Evolutionary conservation across 2,888 invertebrate genomes (phyloP), one percentile per base, ranked within the genome.

Genomic region (Limnephilus rhombicus): DNA sequence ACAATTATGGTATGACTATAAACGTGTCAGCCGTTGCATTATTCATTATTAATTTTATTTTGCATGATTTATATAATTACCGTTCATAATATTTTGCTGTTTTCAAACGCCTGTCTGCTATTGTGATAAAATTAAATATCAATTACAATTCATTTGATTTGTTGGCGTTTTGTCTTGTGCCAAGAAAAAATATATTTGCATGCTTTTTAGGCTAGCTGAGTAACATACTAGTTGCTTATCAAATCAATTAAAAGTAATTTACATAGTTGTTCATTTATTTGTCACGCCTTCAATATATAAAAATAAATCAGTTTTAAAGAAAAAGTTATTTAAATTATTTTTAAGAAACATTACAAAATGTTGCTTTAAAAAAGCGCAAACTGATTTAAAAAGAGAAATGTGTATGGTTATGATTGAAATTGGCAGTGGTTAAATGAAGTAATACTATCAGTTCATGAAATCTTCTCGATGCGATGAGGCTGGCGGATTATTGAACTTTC

Each of bases 401-500:
- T 68, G 2, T 68, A 68, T 68, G 68, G n/a, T 68, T 68, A 68
- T 68, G 9, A 68, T 24, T 68, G 24, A 68, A 68, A 68, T 87
- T 31, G 49, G 34, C 82, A 37, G 15, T 31, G 34, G 82, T 34
- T 34, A 31, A 83, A 83, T 45, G 85, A 68, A 68, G 68, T 86
- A 45, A 41, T 41, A 86, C 12, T 49, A 49, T 49, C 49, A 53
- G 53, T 18, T 18, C 87, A 2, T 11, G 41, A 9, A 45, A 49
- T 45, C 41, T 86, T 45, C n/a, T 49, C 68, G 68, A 68, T 24
- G 68, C 24, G 9, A 68, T 68, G 24, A 68, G 68, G 68, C 68
- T 68, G 68, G 68, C 68, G 68, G 68, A 68, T 53, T 29, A 53
- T 34, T 89, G 88, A 89, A 80, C 88, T 89, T 89, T 89, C 41